These are phyloP conservation scores for Pyrrhia umbra DNA, from an alignment of 2,888 invertebrate genomes.

Conservation along the genomic window DNA sequence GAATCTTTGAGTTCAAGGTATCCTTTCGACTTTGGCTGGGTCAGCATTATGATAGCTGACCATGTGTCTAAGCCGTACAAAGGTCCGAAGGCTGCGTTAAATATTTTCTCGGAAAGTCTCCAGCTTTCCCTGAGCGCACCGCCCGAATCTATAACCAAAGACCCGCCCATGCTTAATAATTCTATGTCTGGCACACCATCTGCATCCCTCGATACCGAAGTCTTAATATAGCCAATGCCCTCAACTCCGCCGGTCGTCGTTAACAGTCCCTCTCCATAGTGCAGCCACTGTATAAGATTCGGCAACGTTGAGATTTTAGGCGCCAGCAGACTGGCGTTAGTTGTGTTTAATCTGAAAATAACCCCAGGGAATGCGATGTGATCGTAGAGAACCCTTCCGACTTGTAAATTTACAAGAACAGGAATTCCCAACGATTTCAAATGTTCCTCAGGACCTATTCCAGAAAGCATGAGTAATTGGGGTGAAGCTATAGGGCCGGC, in stretches of 20 bases:
- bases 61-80: slow-evolving; percentile 90
- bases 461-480: slow-evolving; percentile 97
- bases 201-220: slow-evolving; percentile 87
- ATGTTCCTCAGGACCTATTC: slow-evolving; percentile 91
- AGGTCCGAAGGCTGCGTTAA: slow-evolving; percentile 88
- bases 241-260: slow-evolving; percentile 92
- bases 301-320: slow-evolving; percentile 82
- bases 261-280: slow-evolving; percentile 89
- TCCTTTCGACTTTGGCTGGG: slow-evolving; percentile 94
- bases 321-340: slow-evolving; percentile 83
- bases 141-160: slow-evolving; percentile 91
- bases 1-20: slow-evolving; percentile 92
- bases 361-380: slow-evolving; percentile 90
- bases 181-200: slow-evolving; percentile 92
- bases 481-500: slow-evolving; percentile 97
- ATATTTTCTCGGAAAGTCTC: slow-evolving; percentile 90
- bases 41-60: slow-evolving; percentile 92
- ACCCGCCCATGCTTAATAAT: slow-evolving; percentile 91
- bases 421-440: slow-evolving; percentile 90
- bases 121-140: slow-evolving; percentile 87
- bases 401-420: slow-evolving; percentile 91
- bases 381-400: slow-evolving; percentile 92
- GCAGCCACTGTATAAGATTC: slow-evolving; percentile 84
- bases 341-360: slow-evolving; percentile 82
- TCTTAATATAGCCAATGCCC: slow-evolving; percentile 91